phyloP scores from a whole-genome alignment of 2,113 vertebrate genomes.

The Hippocampus guttulatus region DNA sequence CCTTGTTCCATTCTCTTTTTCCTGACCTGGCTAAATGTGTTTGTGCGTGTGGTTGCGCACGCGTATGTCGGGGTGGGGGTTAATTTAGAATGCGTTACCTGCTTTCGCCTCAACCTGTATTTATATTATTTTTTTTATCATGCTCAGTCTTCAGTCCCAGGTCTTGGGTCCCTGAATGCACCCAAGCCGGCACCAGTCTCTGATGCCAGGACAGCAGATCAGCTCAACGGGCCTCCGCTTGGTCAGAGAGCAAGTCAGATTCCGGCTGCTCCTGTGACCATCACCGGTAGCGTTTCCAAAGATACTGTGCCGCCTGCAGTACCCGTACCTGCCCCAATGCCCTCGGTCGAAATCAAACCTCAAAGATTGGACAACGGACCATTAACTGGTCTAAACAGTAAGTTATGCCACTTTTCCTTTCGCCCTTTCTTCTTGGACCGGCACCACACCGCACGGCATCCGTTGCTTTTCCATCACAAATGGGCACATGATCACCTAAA shows the following conservation, averaged over 20 bases:
- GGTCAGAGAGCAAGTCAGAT: constrained; percentile 72
- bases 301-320: constrained; percentile 46
- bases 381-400: constrained; percentile 67
- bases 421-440: no score
- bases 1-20: no score
- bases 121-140: background rate
- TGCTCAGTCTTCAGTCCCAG: constrained; percentile 81
- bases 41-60: no score
- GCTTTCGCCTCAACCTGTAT: background rate
- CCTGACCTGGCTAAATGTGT: no score
- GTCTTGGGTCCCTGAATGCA: constrained; percentile 80
- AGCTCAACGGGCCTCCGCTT: constrained; percentile 77
- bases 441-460: no score
- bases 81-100: no score
- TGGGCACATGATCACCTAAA: no score
- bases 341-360: constrained; percentile 77
- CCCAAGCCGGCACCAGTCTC: constrained; percentile 74
- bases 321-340: constrained; percentile 49
- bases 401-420: constrained; percentile 51
- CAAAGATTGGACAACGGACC: constrained; percentile 65
- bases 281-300: constrained; percentile 56
- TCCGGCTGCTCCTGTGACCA: constrained; percentile 54
- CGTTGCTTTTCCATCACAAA: no score
- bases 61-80: no score
- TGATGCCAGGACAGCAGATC: constrained; percentile 81